Evolutionary conservation across 1,140 invertebrate species (phyloP).

Genomic region (Onthophagus taurus): DNA sequence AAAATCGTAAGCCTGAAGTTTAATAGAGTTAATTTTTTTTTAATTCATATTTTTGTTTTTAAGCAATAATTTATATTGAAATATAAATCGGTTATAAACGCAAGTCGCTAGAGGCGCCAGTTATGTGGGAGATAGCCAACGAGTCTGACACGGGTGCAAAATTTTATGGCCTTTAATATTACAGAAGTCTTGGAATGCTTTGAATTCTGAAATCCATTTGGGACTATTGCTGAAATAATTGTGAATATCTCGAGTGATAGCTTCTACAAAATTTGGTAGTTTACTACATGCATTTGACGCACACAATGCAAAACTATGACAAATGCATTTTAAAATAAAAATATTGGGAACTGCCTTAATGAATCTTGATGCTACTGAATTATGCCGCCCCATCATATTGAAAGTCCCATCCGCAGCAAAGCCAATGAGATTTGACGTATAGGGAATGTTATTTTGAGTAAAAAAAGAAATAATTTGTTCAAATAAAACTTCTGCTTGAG

Average conservation of each 20-base stretch:
- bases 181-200: not conserved
- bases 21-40: not conserved
- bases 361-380: slow-evolving; percentile 5
- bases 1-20: not conserved
- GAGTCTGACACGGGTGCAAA: not conserved
- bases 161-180: not conserved
- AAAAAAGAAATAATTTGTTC: slow-evolving; percentile 18
- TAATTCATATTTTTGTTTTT: not conserved
- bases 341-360: not conserved
- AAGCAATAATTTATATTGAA: too few species aligned
- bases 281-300: too few species aligned
- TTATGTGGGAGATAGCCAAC: not conserved
- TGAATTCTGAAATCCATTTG: too few species aligned
- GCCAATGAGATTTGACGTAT: slow-evolving; percentile 27
- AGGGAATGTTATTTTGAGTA: slow-evolving; percentile 26
- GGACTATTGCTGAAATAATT: too few species aligned
- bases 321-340: not conserved
- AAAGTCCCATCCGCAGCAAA: slow-evolving; percentile 31
- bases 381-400: not conserved
- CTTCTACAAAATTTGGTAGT: too few species aligned
- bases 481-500: slow-evolving; percentile 24
- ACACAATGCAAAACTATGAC: too few species aligned
- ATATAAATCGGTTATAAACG: too few species aligned
- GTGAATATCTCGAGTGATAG: too few species aligned
- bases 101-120: not conserved